Conservation (phyloP, 2,888 invertebrate species). For the Pterostichus madidus region DNA sequence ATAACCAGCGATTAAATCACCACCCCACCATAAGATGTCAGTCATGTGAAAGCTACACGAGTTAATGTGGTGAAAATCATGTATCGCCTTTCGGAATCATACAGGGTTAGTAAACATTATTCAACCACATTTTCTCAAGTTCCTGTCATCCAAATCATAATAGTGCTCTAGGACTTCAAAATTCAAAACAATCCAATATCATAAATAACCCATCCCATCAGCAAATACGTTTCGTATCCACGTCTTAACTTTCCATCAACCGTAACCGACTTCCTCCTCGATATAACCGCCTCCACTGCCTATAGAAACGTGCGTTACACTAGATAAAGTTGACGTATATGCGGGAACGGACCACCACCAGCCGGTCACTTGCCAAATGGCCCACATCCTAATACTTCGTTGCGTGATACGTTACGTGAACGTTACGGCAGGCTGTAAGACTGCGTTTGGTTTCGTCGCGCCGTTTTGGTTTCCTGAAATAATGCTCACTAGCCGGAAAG, state of each 20-base stretch:
- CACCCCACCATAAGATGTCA: no score
- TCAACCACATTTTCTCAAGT: background rate
- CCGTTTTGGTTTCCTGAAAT: conserved; percentile 20
- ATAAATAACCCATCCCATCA: conserved; percentile 6
- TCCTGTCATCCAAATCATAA: no score
- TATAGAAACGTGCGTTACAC: conserved; percentile 29
- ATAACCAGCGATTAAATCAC: no score
- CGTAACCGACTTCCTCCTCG: background rate
- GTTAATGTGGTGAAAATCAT: no score
- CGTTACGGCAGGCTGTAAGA: background rate
- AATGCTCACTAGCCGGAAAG: conserved; percentile 16
- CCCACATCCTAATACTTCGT: conserved; percentile 51
- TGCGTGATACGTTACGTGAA: conserved; percentile 12
- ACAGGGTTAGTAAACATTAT: background rate
- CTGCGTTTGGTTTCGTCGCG: conserved; percentile 5
- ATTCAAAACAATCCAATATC: conserved; percentile 38
- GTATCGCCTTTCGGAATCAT: no score
- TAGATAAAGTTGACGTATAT: conserved; percentile 64
- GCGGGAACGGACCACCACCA: conserved; percentile 34
- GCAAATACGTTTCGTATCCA: background rate
- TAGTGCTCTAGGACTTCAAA: background rate
- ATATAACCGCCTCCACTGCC: background rate
- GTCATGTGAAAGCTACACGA: no score
- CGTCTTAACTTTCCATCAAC: conserved; percentile 13
- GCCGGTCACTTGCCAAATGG: conserved; percentile 59